phyloP scores from a whole-genome alignment of 2,888 invertebrate species.

The Apomyelois bistriatella region DNA sequence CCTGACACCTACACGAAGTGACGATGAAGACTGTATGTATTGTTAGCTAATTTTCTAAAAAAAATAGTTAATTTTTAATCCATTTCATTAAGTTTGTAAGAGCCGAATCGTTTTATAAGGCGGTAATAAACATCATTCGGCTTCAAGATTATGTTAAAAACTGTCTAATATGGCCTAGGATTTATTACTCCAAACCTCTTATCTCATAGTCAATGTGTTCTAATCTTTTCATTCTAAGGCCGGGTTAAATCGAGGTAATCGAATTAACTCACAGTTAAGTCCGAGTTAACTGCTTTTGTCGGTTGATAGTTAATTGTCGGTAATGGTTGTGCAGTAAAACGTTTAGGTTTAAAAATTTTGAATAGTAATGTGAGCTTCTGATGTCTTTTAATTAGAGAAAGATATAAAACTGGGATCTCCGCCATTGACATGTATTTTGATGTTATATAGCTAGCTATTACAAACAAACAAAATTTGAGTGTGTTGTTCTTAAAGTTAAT shows the following conservation, averaged over 20 bases:
- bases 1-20: neutral
- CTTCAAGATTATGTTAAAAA: neutral
- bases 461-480: too few relatives aligned
- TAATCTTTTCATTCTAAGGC: conserved; percentile 2
- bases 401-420: neutral
- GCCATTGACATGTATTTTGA: too few relatives aligned
- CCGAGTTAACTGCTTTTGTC: neutral
- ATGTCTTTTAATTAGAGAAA: neutral
- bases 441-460: too few relatives aligned
- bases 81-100: too few relatives aligned
- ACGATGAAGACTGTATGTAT: too few relatives aligned
- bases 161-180: neutral
- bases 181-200: neutral
- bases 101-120: neutral
- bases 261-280: neutral
- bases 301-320: conserved; percentile 1
- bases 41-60: too few relatives aligned
- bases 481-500: too few relatives aligned
- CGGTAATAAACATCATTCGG: neutral
- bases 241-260: neutral
- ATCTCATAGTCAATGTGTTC: conserved; percentile 3
- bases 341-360: neutral
- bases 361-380: neutral
- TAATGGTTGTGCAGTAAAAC: neutral
- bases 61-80: too few relatives aligned